Percentiles rank a stretch among this genome's conserved stretches.
Evolutionary conservation across 2,113 vertebrate genomes (phyloP).

Genomic region (Alethe diademata): DNA sequence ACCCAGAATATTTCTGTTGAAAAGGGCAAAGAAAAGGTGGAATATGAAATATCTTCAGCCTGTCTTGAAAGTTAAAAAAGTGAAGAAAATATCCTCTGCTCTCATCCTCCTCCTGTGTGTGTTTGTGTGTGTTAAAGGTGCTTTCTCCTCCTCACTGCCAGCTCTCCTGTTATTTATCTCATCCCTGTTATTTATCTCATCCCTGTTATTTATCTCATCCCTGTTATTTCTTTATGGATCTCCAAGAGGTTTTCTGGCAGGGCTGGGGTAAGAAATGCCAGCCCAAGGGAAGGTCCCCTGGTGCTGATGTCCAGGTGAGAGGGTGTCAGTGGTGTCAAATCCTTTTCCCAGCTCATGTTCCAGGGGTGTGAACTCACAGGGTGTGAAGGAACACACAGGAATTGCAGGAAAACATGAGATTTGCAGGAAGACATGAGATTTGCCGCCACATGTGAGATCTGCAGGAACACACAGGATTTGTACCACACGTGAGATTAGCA

Average conservation of each 20-base stretch:
- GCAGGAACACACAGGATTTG: background rate
- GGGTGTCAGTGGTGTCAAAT: rapidly evolving
- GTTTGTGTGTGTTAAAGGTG: background rate
- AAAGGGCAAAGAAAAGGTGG: background rate
- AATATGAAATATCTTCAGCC: background rate
- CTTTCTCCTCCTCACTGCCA: background rate
- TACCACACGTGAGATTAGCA: background rate
- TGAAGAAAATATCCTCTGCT: background rate
- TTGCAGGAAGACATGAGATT: background rate
- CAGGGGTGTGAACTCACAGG: background rate
- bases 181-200: background rate
- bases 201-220: background rate
- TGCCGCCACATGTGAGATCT: background rate
- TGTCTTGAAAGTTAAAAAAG: background rate
- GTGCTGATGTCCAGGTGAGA: rapidly evolving
- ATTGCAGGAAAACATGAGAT: background rate
- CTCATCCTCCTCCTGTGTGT: background rate
- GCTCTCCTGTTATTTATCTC: background rate
- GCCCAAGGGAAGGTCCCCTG: background rate
- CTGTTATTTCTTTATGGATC: background rate
- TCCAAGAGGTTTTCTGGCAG: background rate
- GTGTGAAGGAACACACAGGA: background rate
- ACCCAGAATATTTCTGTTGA: background rate
- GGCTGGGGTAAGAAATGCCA: background rate
- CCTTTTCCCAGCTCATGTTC: background rate